phyloP scores from a whole-genome alignment of 1,140 invertebrate genomes.

The Sitodiplosis mosellana region DNA sequence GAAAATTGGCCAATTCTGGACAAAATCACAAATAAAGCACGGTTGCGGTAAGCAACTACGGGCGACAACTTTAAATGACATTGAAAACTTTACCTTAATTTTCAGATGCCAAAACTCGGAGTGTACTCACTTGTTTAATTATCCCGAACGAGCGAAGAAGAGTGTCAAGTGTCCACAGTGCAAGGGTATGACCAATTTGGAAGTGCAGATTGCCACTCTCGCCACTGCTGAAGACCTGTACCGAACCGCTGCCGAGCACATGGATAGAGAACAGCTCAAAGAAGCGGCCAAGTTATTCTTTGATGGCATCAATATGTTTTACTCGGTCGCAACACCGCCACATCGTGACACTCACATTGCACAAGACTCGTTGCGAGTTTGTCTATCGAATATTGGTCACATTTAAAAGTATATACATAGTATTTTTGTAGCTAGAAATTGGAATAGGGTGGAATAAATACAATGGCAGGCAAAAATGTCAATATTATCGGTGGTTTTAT shows the following conservation, averaged over 20 bases:
- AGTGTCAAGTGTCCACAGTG: constrained; percentile 30
- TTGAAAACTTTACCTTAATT: constrained; percentile 2
- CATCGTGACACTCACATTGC: constrained; percentile 38
- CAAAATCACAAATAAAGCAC: constrained; percentile 31
- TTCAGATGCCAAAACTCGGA: constrained; percentile 36
- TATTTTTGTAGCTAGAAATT: too few relatives aligned
- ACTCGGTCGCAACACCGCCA: constrained; percentile 31
- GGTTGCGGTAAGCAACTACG: constrained; percentile 22
- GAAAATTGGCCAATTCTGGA: constrained; percentile 58
- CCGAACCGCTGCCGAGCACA: constrained; percentile 22
- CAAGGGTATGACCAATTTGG: constrained; percentile 31
- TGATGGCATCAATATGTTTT: constrained; percentile 30
- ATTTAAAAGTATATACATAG: too few relatives aligned
- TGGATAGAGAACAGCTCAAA: constrained; percentile 20
- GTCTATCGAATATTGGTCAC: constrained; percentile 8
- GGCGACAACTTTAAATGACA: not conserved
- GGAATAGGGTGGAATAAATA: too few relatives aligned
- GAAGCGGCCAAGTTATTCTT: constrained; percentile 26
- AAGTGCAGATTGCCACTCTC: constrained; percentile 25
- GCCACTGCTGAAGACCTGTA: constrained; percentile 32
- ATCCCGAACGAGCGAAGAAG: constrained; percentile 20
- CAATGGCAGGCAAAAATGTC: too few relatives aligned
- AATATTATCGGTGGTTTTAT: too few relatives aligned
- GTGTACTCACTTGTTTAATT: constrained; percentile 31
- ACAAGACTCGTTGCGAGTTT: constrained; percentile 37